Evolutionary conservation across 2,113 vertebrate species (phyloP).

Genomic region (Chrysochloris asiatica): DNA sequence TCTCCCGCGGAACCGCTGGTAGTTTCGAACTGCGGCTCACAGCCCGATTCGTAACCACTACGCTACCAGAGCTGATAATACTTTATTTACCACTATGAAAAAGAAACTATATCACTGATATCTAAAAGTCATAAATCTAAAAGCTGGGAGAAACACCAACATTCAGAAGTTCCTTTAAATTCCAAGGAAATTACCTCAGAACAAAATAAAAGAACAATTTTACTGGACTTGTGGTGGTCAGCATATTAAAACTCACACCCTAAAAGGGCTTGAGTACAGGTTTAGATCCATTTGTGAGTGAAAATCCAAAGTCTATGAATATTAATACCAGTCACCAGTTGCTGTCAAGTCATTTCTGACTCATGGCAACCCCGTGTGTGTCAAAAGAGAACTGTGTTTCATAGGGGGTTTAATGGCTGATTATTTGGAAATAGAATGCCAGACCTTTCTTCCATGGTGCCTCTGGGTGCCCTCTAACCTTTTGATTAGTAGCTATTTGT

Average conservation of each 20-base stretch:
- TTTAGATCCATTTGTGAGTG: background rate
- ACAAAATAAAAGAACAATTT: constrained; percentile 11
- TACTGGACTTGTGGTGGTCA: background rate
- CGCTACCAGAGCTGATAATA: background rate
- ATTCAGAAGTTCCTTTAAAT: constrained; percentile 4
- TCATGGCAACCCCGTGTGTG: background rate
- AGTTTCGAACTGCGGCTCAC: too few species aligned
- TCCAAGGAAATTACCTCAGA: constrained; percentile 24
- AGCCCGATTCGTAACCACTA: too few species aligned
- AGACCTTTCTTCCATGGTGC: background rate
- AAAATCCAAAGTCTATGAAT: background rate
- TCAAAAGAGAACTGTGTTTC: background rate
- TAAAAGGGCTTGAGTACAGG: background rate
- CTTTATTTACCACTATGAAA: background rate
- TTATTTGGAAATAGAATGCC: background rate
- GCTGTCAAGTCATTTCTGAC: background rate
- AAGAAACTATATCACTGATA: background rate
- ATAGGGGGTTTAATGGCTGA: background rate
- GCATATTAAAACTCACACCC: background rate
- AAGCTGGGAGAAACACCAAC: background rate
- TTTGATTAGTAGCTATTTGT: background rate
- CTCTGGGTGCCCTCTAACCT: background rate
- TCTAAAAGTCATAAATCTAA: background rate
- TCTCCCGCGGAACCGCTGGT: too few species aligned
- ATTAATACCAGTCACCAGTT: background rate